Base-by-base conservation (phyloP, 2,888 invertebrate species). In the Cryptus armator region DNA sequence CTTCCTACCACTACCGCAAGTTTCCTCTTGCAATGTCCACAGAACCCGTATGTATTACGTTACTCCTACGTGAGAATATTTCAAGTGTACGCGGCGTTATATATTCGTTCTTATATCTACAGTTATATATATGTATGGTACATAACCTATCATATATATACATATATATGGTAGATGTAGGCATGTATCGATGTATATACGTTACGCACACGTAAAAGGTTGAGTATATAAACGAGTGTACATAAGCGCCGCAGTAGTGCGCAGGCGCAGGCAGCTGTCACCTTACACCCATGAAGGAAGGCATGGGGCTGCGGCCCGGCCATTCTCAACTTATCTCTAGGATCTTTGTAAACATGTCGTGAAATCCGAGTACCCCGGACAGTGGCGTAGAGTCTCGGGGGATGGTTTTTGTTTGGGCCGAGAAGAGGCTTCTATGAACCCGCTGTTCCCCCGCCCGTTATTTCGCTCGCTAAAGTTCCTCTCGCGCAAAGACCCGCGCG, bases 321-420 rank as follows among this genome's bases (percentile, higher is more conserved):
- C 93, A 93, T 93, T 93, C 93, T 93, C 93, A 93, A 93, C 93
- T 93, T 93, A 93, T 93, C 93, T 93, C 93, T 93, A 92, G 93
- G 93, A 93, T 93, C 93, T 93, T 93, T 93, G 93, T 93, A 93
- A 93, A 93, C 93, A 93, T 93, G 93, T 93, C 93, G 93, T 93
- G 93, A 93, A 93, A 93, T 93, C 92, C 92, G 93, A 93, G 93
- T 93, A 93, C 93, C 92, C 90, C 89, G 88, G 90, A 85, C 93
- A 93, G 91, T 93, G 93, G 93, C 93, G 93, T 93, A 93, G 93
- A 91, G 89, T 62, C 87, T 86, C 85, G 85, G 87, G 90, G 91
- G 91, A 89, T 90, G 89, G 89, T 89, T 72, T 71, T 72, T 71
- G 56, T 76, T 81, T 85, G 87, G 81, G 80, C 82, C 81, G 80